Percentiles rank a stretch among this genome's conserved stretches.
phyloP scores from a whole-genome alignment of 2,113 vertebrate species.

The Eubucco bourcierii region DNA sequence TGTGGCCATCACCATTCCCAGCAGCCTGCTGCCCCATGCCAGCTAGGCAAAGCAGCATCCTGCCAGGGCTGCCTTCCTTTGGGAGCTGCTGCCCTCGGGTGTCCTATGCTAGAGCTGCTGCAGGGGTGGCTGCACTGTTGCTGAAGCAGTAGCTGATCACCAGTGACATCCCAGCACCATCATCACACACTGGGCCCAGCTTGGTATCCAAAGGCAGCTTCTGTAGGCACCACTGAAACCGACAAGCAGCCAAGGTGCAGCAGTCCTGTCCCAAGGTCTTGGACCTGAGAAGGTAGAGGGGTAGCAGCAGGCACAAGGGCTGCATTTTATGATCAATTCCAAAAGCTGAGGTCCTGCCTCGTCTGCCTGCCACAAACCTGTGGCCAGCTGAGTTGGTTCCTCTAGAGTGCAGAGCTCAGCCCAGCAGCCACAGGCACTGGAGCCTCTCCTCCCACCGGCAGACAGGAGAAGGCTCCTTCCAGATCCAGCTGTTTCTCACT shows the following conservation, averaged over 20 bases:
- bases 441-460: too few relatives aligned
- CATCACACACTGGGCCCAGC: rapidly evolving
- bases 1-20: too few relatives aligned
- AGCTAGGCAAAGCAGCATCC: too few relatives aligned
- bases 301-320: background rate
- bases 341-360: background rate
- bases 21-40: background rate
- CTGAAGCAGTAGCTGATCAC: background rate
- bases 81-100: background rate
- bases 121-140: background rate
- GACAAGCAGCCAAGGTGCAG: background rate
- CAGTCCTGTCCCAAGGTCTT: background rate
- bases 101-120: background rate
- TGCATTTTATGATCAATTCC: background rate
- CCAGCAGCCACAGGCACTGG: too few relatives aligned
- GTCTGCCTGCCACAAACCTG: too few relatives aligned
- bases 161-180: background rate
- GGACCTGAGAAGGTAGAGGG: background rate
- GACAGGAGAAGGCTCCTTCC: too few relatives aligned
- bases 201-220: too few relatives aligned
- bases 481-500: too few relatives aligned
- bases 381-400: too few relatives aligned
- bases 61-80: too few relatives aligned
- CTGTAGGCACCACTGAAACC: background rate
- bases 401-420: too few relatives aligned